Conservation (phyloP, 2,888 invertebrate species). For the Eupithecia insigniata region DNA sequence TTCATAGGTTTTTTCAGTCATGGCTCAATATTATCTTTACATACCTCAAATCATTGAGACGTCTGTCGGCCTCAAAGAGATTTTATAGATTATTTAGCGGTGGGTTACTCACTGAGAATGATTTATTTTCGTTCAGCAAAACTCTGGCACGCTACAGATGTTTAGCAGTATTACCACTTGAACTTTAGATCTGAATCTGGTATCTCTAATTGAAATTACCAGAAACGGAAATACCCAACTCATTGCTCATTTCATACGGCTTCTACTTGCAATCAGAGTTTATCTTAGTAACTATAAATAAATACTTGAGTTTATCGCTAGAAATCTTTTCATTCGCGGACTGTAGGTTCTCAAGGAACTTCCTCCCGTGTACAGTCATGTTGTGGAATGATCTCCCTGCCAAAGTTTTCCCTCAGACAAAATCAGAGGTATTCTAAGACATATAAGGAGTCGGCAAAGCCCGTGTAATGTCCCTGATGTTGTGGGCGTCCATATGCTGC, state of each 20-base stretch:
- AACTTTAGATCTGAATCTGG: not conserved
- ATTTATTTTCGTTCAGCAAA: conserved; percentile 57
- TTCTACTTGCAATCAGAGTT: not conserved
- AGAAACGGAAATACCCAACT: not conserved
- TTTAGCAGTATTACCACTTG: conserved; percentile 13
- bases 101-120: conserved; percentile 56
- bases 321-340: too few species aligned
- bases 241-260: not conserved
- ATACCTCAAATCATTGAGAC: conserved; percentile 60
- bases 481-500: too few species aligned
- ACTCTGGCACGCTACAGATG: conserved; percentile 18
- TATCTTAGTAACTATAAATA: too few species aligned
- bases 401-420: too few species aligned
- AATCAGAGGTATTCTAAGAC: too few species aligned
- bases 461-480: too few species aligned
- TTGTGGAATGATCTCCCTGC: too few species aligned
- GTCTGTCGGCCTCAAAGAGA: conserved; percentile 63
- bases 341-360: too few species aligned
- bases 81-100: conserved; percentile 66
- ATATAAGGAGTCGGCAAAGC: too few species aligned
- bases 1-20: not conserved
- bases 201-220: not conserved
- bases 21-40: conserved; percentile 44
- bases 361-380: too few species aligned
- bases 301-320: too few species aligned